Evolutionary conservation across 1,140 invertebrate genomes (phyloP), one percentile per base, ranked within the genome.

Genomic region (Philopotamus ludificatus): DNA sequence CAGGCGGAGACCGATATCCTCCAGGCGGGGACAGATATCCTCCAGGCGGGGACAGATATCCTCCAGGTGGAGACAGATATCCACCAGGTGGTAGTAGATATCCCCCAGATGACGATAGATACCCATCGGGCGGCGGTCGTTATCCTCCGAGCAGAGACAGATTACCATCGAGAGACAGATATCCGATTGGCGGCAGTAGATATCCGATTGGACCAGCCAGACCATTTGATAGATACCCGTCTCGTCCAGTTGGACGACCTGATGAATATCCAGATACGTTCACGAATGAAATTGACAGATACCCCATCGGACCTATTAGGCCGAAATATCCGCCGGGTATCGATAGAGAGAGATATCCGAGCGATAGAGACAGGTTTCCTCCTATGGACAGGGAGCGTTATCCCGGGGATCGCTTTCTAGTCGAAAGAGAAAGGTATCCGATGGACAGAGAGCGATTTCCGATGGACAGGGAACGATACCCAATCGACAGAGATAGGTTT

Each of bases 271-370:
- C 79, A 8, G 77, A 72, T 63, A 73, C 74, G 47, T 81, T 79
- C 74, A 72, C 77, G 72, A 75, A 79, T 55, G 72, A 76, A 74
- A 75, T 76, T 71, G 76, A 79, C 70, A 71, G 77, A 39, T 76
- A 73, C 62, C 72, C 77, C 57, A 73, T 73, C 34, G 69, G 73
- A 51, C 74, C 68, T 51, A 73, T 77, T 64, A 75, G 71, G 69
- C 79, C 77, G 42, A 75, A 79, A 54, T 64, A 62, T 54, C 61
- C 66, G 39, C 50, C 70, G 12, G 28, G 45, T 18, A 60, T 47
- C 4, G 49, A 63, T 16, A 68, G 67, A 25, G 72, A 72, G 22
- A 66, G 70, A 9, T 75, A 76, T 66, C 75, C 76, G 0, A 65
- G 1, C 66, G 72, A 34, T 72, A 67, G 50, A 9, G 75, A 74